Base-by-base conservation (phyloP, 2,888 invertebrate genomes). In the Caenorhabditis uteleia region DNA sequence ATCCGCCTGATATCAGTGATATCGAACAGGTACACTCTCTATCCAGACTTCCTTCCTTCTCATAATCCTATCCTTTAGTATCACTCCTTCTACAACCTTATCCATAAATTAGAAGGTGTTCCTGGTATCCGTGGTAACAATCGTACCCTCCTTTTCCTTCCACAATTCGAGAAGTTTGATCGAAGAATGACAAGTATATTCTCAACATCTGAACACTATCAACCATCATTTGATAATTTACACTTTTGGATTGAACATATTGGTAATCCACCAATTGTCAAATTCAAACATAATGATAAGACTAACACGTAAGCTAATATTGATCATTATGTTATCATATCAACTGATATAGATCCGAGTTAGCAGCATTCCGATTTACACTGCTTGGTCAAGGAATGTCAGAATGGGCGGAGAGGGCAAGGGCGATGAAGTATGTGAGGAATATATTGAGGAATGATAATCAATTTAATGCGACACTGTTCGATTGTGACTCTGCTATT, bases 401-500 rank as follows among this genome's bases (percentile, higher is more conserved):
- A n/a, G 80, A 82, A 47, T 82, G 82, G 82, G 77, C 74, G 23
- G 73, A 73, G 33, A 45, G 81, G 20, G 81, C 81, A 7, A 55
- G 71, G 34, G 67, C 68, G 7, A 65, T 74, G 54, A 57, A 66
- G 14, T 43, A 68, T 18, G 57, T 69, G 20, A 59, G 72, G 23
- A 46, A 49, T 4, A 57, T 60, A 20, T 66, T 73, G 20, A 40
- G 59, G 42, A 42, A 55, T 16, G 72, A 67, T 34, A 64, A 71
- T 3, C 50, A 70, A 23, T 80, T 78, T 67, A 80, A 81, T 36
- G 79, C 82, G 6, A 78, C 77, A 2, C 61, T 82, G 3, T 79
- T 75, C 55, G 82, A 82, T 45, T 78, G 72, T 16, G 82, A 82
- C 48, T 74, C 79, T 1, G 74, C 82, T 6, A 68, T 82, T 40